These are phyloP conservation scores for Brachionus plicatilis DNA, from an alignment of 1,140 invertebrate species.

Conservation along the genomic window DNA sequence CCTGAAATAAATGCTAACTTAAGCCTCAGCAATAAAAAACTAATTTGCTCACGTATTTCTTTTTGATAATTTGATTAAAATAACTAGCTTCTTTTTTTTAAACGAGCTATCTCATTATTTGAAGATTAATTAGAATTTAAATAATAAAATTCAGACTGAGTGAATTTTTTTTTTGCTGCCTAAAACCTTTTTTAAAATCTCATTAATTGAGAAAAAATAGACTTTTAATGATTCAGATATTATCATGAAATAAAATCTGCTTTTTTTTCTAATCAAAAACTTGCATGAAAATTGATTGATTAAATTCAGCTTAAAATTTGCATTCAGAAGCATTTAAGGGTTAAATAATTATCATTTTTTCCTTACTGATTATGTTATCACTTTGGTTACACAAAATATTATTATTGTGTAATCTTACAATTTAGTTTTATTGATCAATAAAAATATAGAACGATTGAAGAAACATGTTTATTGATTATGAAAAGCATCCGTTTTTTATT, in stretches of 20 bases:
- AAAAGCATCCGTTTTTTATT: not conserved
- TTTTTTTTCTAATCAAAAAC: too few species aligned
- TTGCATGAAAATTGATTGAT: too few species aligned
- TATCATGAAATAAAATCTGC: too few species aligned
- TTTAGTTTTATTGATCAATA: not conserved
- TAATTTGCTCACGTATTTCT: not conserved
- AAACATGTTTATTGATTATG: not conserved
- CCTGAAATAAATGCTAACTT: not conserved
- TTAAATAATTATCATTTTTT: not conserved
- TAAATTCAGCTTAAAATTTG: not conserved
- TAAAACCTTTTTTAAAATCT: not conserved
- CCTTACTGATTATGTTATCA: not conserved
- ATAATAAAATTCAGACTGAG: not conserved
- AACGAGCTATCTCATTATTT: not conserved
- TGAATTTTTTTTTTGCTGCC: not conserved
- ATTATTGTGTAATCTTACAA: too few species aligned
- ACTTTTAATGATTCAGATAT: too few species aligned
- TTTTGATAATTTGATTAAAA: not conserved
- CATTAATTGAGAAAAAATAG: not conserved
- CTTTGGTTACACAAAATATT: not conserved
- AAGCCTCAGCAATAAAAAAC: not conserved
- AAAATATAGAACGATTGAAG: not conserved
- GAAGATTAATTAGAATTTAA: not conserved
- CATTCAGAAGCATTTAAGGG: not conserved
- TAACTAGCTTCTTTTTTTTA: not conserved